phyloP scores from a whole-genome alignment of 2,888 invertebrate genomes.

The Gymnoscelis rufifasciata region DNA sequence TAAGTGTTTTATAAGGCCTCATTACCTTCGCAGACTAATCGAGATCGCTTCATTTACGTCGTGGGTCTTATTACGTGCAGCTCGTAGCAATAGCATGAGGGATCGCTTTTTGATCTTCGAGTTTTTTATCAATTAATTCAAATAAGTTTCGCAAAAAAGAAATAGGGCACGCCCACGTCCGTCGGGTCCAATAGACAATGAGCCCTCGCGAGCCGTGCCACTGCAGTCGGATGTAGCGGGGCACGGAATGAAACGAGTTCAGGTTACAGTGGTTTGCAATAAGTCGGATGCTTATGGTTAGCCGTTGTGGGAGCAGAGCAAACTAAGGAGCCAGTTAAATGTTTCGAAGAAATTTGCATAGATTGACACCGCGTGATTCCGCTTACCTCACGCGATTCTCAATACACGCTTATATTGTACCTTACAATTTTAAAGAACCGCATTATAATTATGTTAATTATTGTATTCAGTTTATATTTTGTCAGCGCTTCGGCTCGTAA shows the following conservation, averaged over 20 bases:
- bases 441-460: slow-evolving; percentile 53
- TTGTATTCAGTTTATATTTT: slow-evolving; percentile 44
- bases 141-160: slow-evolving; percentile 30
- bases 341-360: slow-evolving; percentile 77
- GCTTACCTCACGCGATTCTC: slow-evolving; percentile 52
- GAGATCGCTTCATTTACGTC: slow-evolving; percentile 40
- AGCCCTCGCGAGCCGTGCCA: slow-evolving; percentile 36
- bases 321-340: slow-evolving; percentile 66
- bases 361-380: slow-evolving; percentile 69
- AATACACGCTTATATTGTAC: slow-evolving; percentile 37
- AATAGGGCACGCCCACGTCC: slow-evolving; percentile 41
- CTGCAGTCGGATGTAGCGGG: slow-evolving; percentile 32
- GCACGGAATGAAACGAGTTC: slow-evolving; percentile 38
- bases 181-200: slow-evolving; percentile 39
- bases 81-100: slow-evolving; percentile 15
- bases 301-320: slow-evolving; percentile 54
- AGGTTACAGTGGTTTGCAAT: slow-evolving; percentile 41
- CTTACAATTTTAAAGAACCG: slow-evolving; percentile 40
- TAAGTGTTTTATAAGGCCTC: slow-evolving; percentile 51
- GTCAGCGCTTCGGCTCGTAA: slow-evolving; percentile 58
- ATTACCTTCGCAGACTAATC: slow-evolving; percentile 37
- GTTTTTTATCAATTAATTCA: slow-evolving; percentile 26
- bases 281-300: slow-evolving; percentile 53
- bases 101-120: slow-evolving; percentile 18
- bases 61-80: slow-evolving; percentile 21